A percentile compares a stretch with the other conserved stretches of the same genome.
Conservation (phyloP, 2,888 invertebrate species). For the Monopis laevigella region DNA sequence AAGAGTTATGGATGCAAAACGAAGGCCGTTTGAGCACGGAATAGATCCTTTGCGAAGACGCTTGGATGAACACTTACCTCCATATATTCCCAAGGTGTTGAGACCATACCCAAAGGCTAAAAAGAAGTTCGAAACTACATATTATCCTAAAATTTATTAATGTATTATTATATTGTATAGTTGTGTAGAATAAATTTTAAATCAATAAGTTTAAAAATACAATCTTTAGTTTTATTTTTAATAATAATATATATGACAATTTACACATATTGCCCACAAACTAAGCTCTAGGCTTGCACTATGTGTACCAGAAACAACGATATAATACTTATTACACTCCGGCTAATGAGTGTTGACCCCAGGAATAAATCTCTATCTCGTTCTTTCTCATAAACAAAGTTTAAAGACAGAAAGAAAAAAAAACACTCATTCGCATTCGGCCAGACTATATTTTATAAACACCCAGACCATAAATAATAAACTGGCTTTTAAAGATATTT, state of each 20-base stretch:
- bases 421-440: background rate
- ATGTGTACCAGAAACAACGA: too few species aligned
- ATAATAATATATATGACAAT: too few species aligned
- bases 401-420: background rate
- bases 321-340: too few species aligned
- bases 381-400: too few species aligned
- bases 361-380: too few species aligned
- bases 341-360: too few species aligned
- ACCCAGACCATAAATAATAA: too few species aligned
- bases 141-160: conserved; percentile 67
- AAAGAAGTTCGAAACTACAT: conserved; percentile 73
- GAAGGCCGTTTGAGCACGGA: conserved; percentile 74
- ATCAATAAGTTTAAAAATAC: background rate
- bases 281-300: too few species aligned
- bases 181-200: background rate
- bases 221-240: conserved; percentile 1
- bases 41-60: conserved; percentile 70
- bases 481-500: too few species aligned
- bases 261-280: too few species aligned
- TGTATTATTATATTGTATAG: background rate
- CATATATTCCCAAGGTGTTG: conserved; percentile 75
- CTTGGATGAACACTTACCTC: conserved; percentile 72
- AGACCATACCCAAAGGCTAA: conserved; percentile 70
- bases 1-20: conserved; percentile 72
- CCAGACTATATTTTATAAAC: too few species aligned